Evolutionary conservation across 2,888 invertebrate species (phyloP), one percentile per base, ranked within the genome.

Genomic region (Melanargia galathea): DNA sequence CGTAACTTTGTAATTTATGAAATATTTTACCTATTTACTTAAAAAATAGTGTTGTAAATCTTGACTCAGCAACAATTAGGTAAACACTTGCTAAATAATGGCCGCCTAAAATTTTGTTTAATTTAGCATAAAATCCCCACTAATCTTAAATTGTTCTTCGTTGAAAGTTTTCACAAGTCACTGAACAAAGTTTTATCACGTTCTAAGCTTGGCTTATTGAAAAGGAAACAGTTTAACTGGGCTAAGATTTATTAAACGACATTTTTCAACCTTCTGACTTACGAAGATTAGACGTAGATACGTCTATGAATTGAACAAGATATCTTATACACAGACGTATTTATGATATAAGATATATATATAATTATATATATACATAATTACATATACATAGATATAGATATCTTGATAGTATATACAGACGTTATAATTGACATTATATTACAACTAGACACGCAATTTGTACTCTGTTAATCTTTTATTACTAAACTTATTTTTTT

Each of bases 131-230:
- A 76, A 72, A 66, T 66, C 11, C 66, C 68, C 70, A 71, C 63
- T 70, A 73, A 74, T 73, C 67, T 72, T 66, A 71, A 73, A 75
- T 75, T 72, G 69, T 63, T 67, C 63, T 73, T 68, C 67, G 73
- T 73, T 60, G 30, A 66, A 75, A 73, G 61, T 73, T 75, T 73
- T 70, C 65, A 68, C 60, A 69, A 70, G 66, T 67, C 64, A 62
- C 62, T 71, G 66, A 72, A 71, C 69, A 71, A 75, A 78, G 73
- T 76, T 74, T 64, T 11, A 26, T 22, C 2, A 35, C 13, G 30
- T 48, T 40, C 55, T 57, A 62, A 38, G 33, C 46, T 40, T 16
- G 38, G 35, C 49, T 64, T 22, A 60, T 55, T 30, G 48, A 60
- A 60, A 49, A 26, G 18, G n/a, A 55, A 51, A 58, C 30, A 16